phyloP scores from a whole-genome alignment of 2,888 invertebrate species.

The Tenthredo amoena region DNA sequence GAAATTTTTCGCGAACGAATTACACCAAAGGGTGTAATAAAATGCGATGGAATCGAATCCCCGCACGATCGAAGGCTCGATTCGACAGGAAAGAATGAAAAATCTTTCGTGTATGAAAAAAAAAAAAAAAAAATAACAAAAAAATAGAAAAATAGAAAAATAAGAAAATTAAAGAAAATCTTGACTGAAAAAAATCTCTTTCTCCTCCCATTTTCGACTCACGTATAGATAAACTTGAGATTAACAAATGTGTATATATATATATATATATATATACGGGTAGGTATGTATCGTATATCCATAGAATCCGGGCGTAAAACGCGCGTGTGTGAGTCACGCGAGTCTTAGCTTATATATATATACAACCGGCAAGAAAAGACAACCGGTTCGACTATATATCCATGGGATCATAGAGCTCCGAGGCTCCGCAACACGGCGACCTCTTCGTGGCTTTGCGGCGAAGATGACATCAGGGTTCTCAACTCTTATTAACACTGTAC shows the following conservation, averaged over 20 bases:
- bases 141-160: not conserved
- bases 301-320: slow-evolving; percentile 54
- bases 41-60: too few species aligned
- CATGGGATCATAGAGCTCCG: slow-evolving; percentile 72
- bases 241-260: not conserved
- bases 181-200: not conserved
- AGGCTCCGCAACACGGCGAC: slow-evolving; percentile 70
- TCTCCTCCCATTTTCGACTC: not conserved
- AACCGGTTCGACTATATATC: slow-evolving; percentile 75
- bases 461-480: slow-evolving; percentile 74
- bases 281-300: slow-evolving; percentile 28
- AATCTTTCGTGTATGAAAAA: not conserved
- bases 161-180: not conserved
- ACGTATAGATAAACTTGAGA: not conserved
- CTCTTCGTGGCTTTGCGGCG: slow-evolving; percentile 69
- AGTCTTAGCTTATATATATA: slow-evolving; percentile 16
- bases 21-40: too few species aligned
- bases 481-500: slow-evolving; percentile 61
- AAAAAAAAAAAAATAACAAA: not conserved
- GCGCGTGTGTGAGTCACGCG: slow-evolving; percentile 54
- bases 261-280: not conserved
- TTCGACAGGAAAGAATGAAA: too few species aligned
- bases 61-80: too few species aligned
- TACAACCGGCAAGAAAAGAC: slow-evolving; percentile 70
- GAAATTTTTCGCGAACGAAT: too few species aligned